Percentiles rank a stretch among this genome's conserved stretches.
Evolutionary conservation across 2,113 vertebrate species (phyloP).

Genomic region (Oncorhynchus keta): DNA sequence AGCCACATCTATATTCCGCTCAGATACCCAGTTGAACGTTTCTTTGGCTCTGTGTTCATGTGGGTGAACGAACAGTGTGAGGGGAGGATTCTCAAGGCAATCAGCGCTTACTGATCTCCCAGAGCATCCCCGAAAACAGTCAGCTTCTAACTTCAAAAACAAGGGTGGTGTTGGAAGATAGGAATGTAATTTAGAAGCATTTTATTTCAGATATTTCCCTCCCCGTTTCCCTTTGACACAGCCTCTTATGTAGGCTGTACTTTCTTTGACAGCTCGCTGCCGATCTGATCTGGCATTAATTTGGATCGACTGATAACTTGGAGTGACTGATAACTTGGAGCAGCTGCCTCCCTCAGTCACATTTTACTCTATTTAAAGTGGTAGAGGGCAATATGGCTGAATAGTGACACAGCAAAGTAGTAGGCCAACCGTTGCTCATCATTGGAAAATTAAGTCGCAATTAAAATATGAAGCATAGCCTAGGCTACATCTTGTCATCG

Average conservation of each 20-base stretch:
- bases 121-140: constrained; percentile 16
- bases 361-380: background rate
- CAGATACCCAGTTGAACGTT: constrained; percentile 76
- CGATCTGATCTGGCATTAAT: constrained; percentile 54
- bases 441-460: too few species aligned
- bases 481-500: too few species aligned
- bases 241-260: constrained; percentile 42
- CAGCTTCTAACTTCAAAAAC: constrained; percentile 28
- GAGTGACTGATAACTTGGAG: constrained; percentile 35
- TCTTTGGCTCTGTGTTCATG: constrained; percentile 57
- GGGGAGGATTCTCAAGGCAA: background rate
- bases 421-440: too few species aligned
- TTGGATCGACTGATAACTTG: constrained; percentile 8
- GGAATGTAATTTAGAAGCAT: constrained; percentile 3
- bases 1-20: constrained; percentile 78
- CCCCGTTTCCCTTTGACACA: constrained; percentile 21
- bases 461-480: too few species aligned
- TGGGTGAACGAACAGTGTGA: constrained; percentile 27
- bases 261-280: constrained; percentile 29
- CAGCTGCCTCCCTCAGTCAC: constrained; percentile 51
- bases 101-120: background rate
- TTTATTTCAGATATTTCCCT: constrained; percentile 20
- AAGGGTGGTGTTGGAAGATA: constrained; percentile 32
- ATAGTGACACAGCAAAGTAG: background rate
- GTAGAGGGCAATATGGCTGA: background rate